Percentiles rank a stretch among this genome's conserved stretches.
phyloP scores from a whole-genome alignment of 2,888 invertebrate species.

The Cyclophora albipunctata region DNA sequence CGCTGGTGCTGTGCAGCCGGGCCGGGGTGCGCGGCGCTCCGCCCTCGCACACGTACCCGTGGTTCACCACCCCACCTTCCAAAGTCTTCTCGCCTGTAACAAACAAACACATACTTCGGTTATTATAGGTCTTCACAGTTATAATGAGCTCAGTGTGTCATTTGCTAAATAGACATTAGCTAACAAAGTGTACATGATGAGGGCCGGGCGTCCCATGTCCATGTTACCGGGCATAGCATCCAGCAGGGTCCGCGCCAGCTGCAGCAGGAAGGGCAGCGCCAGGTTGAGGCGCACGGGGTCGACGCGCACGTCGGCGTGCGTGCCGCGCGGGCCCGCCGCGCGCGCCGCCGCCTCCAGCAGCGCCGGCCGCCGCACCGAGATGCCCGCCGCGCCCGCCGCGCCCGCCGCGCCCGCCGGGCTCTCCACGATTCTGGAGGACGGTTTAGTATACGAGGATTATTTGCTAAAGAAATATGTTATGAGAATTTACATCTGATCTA shows the following conservation, averaged over 20 bases:
- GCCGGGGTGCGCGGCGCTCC: constrained; percentile 21
- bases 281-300: constrained; percentile 83
- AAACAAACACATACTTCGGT: no score
- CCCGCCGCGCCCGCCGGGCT: constrained; percentile 68
- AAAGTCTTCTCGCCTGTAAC: constrained; percentile 68
- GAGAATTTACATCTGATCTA: no score
- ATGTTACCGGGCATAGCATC: constrained; percentile 73
- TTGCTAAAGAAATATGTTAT: no score
- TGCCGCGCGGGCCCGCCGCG: constrained; percentile 75
- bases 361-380: constrained; percentile 81
- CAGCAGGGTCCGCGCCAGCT: constrained; percentile 76
- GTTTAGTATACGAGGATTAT: no score
- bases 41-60: constrained; percentile 80
- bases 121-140: no score
- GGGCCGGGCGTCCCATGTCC: no score
- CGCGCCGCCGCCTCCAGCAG: constrained; percentile 82
- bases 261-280: constrained; percentile 81
- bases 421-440: constrained; percentile 75
- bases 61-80: constrained; percentile 82
- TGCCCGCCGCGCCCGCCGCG: constrained; percentile 72
- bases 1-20: constrained; percentile 67
- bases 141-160: no score
- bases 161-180: no score
- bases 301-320: constrained; percentile 81
- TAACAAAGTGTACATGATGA: not conserved